Evolutionary conservation across 2,888 invertebrate genomes (phyloP).

Genomic region (Lasiommata megera): DNA sequence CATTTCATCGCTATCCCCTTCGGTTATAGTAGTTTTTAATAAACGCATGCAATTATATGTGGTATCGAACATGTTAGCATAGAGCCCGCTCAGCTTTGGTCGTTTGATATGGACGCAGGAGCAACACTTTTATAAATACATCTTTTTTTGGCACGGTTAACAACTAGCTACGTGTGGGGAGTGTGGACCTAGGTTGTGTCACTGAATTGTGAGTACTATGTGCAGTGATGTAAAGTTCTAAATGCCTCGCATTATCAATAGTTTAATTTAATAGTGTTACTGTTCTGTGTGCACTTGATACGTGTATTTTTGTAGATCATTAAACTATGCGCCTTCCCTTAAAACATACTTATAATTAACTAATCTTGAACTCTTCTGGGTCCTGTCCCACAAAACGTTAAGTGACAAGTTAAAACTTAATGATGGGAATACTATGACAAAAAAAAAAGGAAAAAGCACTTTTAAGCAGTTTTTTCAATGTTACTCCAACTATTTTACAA

Average conservation of each 20-base stretch:
- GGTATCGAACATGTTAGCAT: background rate
- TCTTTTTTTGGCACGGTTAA: slow-evolving; percentile 43
- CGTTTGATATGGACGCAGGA: slow-evolving; percentile 29
- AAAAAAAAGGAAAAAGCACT: background rate
- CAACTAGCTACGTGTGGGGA: slow-evolving; percentile 54
- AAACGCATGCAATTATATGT: background rate
- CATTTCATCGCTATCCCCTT: background rate
- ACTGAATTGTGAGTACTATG: slow-evolving; percentile 54
- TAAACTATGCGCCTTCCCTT: slow-evolving; percentile 9
- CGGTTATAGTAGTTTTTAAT: background rate
- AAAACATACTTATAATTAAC: slow-evolving; percentile 10
- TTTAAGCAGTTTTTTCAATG: background rate
- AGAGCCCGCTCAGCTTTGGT: background rate
- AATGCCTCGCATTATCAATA: slow-evolving; percentile 5
- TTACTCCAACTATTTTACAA: background rate
- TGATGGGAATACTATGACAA: background rate
- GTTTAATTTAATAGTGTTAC: background rate
- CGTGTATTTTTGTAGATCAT: background rate
- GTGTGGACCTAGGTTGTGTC: slow-evolving; percentile 46
- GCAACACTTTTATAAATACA: slow-evolving; percentile 11
- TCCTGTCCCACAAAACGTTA: background rate
- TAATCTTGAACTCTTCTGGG: slow-evolving; percentile 7
- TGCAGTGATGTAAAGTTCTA: slow-evolving; percentile 15
- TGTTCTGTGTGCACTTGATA: slow-evolving; percentile 7
- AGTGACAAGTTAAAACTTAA: background rate